These are phyloP conservation scores for Chamaea fasciata DNA, from an alignment of 2,113 vertebrate genomes.

Conservation along the genomic window DNA sequence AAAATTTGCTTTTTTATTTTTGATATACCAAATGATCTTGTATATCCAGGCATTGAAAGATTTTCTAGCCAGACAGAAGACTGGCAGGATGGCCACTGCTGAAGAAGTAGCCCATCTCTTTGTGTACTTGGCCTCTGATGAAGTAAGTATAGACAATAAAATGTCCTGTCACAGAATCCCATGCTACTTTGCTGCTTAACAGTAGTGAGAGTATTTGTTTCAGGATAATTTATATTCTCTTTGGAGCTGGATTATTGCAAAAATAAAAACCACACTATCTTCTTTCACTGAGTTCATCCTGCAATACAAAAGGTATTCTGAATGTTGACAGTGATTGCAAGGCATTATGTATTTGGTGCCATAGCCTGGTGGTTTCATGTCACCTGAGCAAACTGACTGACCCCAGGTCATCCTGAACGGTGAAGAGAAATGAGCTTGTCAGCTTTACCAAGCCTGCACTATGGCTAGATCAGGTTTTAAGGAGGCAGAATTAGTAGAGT, in stretches of 20 bases:
- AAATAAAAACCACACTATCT: background rate
- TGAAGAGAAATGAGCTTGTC: background rate
- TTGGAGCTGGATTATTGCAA: background rate
- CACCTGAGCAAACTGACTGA: background rate
- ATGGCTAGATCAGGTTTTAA: background rate
- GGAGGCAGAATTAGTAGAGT: background rate
- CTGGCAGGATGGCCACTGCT: slow-evolving; percentile 86
- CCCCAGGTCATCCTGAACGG: background rate
- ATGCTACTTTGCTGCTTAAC: background rate
- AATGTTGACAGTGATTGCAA: background rate
- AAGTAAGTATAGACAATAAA: slow-evolving; percentile 70
- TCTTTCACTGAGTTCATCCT: background rate
- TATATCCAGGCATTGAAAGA: slow-evolving; percentile 79
- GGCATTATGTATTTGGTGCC: background rate
- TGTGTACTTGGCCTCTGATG: slow-evolving; percentile 93
- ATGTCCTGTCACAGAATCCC: background rate
- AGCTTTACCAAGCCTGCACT: background rate
- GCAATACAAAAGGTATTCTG: background rate
- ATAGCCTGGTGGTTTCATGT: background rate
- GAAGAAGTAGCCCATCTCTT: slow-evolving; percentile 91
- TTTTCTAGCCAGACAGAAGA: slow-evolving; percentile 91
- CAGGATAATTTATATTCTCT: background rate
- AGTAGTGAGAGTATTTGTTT: background rate
- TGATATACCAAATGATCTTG: background rate
- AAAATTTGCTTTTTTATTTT: background rate